Base-by-base conservation (phyloP, 2,113 vertebrate genomes). In the Cyprinus carpio region DNA sequence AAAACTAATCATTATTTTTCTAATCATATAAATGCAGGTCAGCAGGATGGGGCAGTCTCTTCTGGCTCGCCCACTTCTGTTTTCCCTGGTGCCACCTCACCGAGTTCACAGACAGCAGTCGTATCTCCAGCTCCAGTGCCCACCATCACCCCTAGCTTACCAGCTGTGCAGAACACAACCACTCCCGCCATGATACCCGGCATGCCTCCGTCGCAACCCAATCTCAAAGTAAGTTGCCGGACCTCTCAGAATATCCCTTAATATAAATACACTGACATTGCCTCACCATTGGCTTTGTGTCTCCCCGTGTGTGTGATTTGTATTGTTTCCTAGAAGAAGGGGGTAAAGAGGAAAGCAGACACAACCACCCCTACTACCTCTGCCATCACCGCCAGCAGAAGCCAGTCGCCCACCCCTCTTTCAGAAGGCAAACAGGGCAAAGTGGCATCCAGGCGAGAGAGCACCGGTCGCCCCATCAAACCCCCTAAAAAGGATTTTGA, bases 281-380 rank as follows among this genome's bases (percentile, higher is more conserved):
- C 83, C 51, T 62, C 13, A 84, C 71, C 15, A 1, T 37, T 4
- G n/a, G 3, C 29, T 20, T 7, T 75, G 2, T 65, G 29, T 56
- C 10, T 67, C 25, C 87, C 23, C 71, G 1, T 46, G 43, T 18
- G 31, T 40, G 27, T 40, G 31, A 18, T 72, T 60, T 43, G 1
- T 64, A 74, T 1, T 74, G 49, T 81, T 40, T 89, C 82, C 72
- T 89, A 97, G 96, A 97, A 96, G 92, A 97, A 96, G 90, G 95
- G 94, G 11, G 93, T 96, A 87, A 98, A 98, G 92, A 91, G 96
- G 93, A 97, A 97, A 95, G 95, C 95, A 0, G 94, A 95, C 88
- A 94, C 95, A 0, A 93, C 95, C 2, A 95, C 95, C 0, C 96
- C 96, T 64, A 95, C 95, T 18, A 96, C 96, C 0, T 94, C 96